Evolutionary conservation across 2,888 invertebrate species (phyloP).

Genomic region (Luperina testacea): DNA sequence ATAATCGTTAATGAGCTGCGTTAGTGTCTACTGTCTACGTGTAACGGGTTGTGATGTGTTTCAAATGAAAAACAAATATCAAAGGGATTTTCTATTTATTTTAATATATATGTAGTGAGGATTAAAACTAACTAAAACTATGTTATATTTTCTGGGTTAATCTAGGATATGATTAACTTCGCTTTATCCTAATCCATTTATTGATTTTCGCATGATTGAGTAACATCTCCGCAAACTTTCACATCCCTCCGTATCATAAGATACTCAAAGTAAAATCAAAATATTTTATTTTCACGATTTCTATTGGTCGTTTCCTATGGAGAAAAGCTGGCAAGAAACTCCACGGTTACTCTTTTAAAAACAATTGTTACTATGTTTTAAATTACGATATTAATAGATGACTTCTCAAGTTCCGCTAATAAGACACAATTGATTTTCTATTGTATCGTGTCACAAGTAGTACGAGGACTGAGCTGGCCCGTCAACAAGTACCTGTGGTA

Average conservation of each 20-base stretch:
- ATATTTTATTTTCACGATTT: not conserved
- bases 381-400: too few species aligned
- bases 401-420: too few species aligned
- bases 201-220: not conserved
- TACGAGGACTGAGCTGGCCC: not conserved
- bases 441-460: too few species aligned
- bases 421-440: too few species aligned
- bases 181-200: not conserved
- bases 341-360: not conserved
- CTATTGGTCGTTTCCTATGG: too few species aligned
- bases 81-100: not conserved
- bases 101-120: not conserved
- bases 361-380: not conserved
- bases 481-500: not conserved
- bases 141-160: not conserved
- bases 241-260: not conserved
- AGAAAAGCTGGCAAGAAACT: too few species aligned
- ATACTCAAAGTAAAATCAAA: not conserved
- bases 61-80: not conserved
- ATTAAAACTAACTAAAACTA: not conserved
- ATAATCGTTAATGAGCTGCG: not conserved
- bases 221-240: not conserved
- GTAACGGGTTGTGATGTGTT: not conserved
- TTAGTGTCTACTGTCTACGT: slow-evolving; percentile 2
- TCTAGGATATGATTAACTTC: not conserved